Evolutionary conservation across 1,140 invertebrate genomes (phyloP).

Genomic region (Sitophilus oryzae): DNA sequence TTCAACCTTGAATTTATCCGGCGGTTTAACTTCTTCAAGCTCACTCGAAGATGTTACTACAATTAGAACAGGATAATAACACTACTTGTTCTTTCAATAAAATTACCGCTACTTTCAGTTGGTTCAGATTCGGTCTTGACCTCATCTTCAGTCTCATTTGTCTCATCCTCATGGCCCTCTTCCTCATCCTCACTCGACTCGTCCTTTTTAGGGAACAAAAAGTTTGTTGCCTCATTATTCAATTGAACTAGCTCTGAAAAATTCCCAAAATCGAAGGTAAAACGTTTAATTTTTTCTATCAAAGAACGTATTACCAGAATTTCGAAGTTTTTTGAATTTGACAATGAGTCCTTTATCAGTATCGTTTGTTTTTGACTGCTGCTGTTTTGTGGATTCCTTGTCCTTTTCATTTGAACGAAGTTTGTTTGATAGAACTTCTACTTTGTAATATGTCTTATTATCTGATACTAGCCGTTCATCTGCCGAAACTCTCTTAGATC

Average conservation of each 20-base stretch:
- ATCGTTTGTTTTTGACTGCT: conserved; percentile 24
- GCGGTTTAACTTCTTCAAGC: conserved; percentile 14
- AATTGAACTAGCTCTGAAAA: conserved; percentile 58
- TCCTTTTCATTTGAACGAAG: conserved; percentile 49
- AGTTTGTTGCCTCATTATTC: conserved; percentile 76
- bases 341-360: conserved; percentile 52
- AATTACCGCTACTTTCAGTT: conserved; percentile 7
- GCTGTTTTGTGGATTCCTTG: conserved; percentile 22
- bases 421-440: conserved; percentile 65
- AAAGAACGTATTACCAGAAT: conserved; percentile 43
- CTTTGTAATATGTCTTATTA: conserved; percentile 65
- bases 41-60: conserved; percentile 15
- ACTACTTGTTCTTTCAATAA: not conserved
- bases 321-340: conserved; percentile 64
- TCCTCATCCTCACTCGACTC: conserved; percentile 49
- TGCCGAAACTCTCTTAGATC: conserved; percentile 49
- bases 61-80: not conserved
- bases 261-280: too few species aligned
- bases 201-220: conserved; percentile 67
- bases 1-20: conserved; percentile 28
- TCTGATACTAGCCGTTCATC: conserved; percentile 55
- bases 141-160: conserved; percentile 4
- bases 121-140: not conserved
- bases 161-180: conserved; percentile 32
- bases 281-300: not conserved